Base-by-base conservation (phyloP, 2,888 invertebrate genomes). In the Eristalinus aeneus region DNA sequence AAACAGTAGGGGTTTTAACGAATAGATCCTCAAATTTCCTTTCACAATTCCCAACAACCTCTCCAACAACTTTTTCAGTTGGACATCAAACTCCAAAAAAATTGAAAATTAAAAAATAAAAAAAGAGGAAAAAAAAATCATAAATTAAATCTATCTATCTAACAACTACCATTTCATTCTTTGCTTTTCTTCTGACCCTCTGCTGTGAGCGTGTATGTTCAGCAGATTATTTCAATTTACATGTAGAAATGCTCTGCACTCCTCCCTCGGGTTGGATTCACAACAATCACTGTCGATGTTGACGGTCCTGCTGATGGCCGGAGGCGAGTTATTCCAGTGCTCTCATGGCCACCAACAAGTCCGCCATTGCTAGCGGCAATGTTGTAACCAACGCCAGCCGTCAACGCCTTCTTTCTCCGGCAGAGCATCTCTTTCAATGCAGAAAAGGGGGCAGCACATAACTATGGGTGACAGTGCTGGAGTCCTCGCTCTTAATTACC, bases 401-500 rank as follows among this genome's bases (percentile, higher is more conserved):
- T 63, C 61, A 63, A 31, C 81, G 58, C 60, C 23, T 74, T 86
- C 83, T 90, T 91, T 67, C 91, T 91, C 87, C 90, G 92, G 89
- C 91, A 90, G 91, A 92, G 92, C 92, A 92, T 91, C 92, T 92
- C 91, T 89, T 90, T 92, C 89, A 93, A 89, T 92, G 93, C 91
- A 93, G 92, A 93, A 93, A 93, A 92, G 93, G 92, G 88, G 93
- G 93, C 90, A 93, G 88, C 60, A 92, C 92, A 89, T 93, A 93
- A 88, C 90, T 93, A 86, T 93, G 93, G n/a, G 92, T 90, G 88
- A 90, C 91, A 89, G 84, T 91, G 75, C 78, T 88, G 31, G 88
- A 74, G 72, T 92, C 92, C 88, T 93, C 92, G 82, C 90, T 92
- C 88, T 93, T 93, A 88, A 93, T 93, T 89, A 92, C 91, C 88